A percentile compares a stretch with the other conserved stretches of the same genome.
phyloP scores from a whole-genome alignment of 2,797 vertebrate genomes.

The Parauchenoglanis ngamensis region DNA sequence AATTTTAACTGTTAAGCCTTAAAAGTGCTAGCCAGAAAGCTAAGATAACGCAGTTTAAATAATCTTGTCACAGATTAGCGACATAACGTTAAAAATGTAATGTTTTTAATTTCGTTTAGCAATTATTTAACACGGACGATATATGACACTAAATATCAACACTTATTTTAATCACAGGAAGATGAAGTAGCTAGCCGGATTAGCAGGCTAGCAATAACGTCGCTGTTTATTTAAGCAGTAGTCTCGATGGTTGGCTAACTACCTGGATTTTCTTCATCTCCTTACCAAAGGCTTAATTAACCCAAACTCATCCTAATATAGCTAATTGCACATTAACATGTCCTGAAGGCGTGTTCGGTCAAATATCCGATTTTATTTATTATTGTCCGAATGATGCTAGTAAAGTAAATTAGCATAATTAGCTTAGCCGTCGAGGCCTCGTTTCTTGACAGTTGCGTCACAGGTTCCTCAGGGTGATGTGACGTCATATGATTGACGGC shows the following conservation, averaged over 20 bases:
- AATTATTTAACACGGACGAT: not conserved
- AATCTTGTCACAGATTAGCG: not conserved
- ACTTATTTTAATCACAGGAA: not conserved
- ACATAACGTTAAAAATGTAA: not conserved
- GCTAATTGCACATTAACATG: too few species aligned
- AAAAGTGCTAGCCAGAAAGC: not conserved
- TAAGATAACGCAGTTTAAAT: not conserved
- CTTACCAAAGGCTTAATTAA: not conserved
- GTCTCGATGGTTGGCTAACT: not conserved
- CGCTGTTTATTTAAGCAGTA: not conserved
- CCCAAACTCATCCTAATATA: fast-evolving
- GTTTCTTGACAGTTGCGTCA: slow-evolving; percentile 29
- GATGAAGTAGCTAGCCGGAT: not conserved
- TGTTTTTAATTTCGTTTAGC: not conserved
- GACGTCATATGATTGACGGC: slow-evolving; percentile 30
- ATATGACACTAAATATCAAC: not conserved
- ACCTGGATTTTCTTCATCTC: not conserved
- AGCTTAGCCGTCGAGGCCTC: slow-evolving; percentile 32
- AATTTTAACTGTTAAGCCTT: not conserved
- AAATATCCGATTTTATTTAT: not conserved
- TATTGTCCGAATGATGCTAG: not conserved
- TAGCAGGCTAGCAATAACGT: not conserved
- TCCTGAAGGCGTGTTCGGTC: not conserved
- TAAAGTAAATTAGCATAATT: not conserved
- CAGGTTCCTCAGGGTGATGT: slow-evolving; percentile 15